These are phyloP conservation scores for Clarias magur DNA, from an alignment of 2,113 vertebrate species.

Conservation along the genomic window DNA sequence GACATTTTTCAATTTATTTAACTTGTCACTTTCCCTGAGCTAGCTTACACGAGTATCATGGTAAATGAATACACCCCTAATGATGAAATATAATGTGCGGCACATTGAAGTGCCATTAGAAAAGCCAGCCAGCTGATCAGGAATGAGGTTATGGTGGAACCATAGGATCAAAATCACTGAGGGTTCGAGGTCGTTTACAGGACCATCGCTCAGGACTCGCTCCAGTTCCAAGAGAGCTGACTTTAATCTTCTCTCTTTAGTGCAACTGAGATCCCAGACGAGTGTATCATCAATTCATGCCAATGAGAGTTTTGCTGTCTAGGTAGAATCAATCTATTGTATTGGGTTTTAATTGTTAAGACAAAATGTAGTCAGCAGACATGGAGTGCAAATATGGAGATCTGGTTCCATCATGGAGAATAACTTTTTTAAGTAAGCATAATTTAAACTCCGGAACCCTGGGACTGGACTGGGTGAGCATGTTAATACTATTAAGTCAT, in stretches of 20 bases:
- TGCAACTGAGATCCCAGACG: not conserved
- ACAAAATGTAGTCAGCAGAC: not conserved
- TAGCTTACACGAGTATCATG: not conserved
- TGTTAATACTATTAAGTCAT: not conserved
- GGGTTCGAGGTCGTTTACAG: not conserved
- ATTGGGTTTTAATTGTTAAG: not conserved
- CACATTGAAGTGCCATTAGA: too few species aligned
- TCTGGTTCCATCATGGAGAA: not conserved
- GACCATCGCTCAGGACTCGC: not conserved
- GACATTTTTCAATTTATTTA: constrained; percentile 31
- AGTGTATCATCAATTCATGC: not conserved
- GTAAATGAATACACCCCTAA: too few species aligned
- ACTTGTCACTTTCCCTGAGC: not conserved
- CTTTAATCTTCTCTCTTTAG: not conserved
- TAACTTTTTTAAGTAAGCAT: not conserved
- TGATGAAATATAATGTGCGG: too few species aligned
- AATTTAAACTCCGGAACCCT: not conserved
- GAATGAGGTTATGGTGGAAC: not conserved
- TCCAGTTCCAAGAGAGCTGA: not conserved
- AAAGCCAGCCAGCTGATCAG: not conserved
- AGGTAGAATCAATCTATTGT: not conserved
- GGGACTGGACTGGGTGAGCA: not conserved
- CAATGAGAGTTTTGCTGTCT: not conserved
- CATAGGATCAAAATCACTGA: not conserved
- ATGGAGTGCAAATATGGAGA: not conserved